Base-by-base conservation (phyloP, 2,888 invertebrate species). In the Operophtera brumata region DNA sequence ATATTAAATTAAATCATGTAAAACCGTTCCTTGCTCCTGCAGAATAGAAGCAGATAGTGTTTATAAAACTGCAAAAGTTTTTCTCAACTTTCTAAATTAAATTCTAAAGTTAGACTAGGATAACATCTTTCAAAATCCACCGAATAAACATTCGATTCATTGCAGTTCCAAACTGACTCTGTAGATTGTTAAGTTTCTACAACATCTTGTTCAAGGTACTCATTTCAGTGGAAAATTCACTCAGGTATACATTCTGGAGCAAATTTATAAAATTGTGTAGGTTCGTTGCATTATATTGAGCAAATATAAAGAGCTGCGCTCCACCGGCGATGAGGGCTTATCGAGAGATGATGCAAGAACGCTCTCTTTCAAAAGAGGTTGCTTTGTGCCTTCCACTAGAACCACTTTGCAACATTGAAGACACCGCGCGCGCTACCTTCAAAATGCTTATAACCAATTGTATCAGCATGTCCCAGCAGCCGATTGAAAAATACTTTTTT, bases 331-430 rank as follows among this genome's bases (percentile, higher is more conserved):
- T 61, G 74, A 78, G 78, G 64, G 77, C 77, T 82, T 84, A 86
- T 87, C 84, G 82, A 85, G 77, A 81, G 82, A 78, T 72, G 75
- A 70, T 69, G 75, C 71, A 71, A 82, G 80, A 80, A 84, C 73
- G 70, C 85, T 79, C 83, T 78, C 78, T 77, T 78, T 67, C 76
- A 71, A 74, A 79, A 77, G 83, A 81, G 78, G 82, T 75, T 77
- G 77, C 86, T 86, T 89, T 88, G 86, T 84, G 73, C 73, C 71
- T 70, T 60, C 73, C 75, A 75, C 80, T 78, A 78, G 75, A 76
- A 78, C 76, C 80, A 81, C 85, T 86, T 80, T 65, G 64, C 64
- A 66, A 61, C 66, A 61, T 66, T 54, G 67, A 78, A 73, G 77
- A 78, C 71, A 70, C 52, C 65, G 70, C 67, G 14, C 65, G 67